These are phyloP conservation scores for Papilio dardanus DNA, from an alignment of 1,140 invertebrate genomes.

Conservation along the genomic window DNA sequence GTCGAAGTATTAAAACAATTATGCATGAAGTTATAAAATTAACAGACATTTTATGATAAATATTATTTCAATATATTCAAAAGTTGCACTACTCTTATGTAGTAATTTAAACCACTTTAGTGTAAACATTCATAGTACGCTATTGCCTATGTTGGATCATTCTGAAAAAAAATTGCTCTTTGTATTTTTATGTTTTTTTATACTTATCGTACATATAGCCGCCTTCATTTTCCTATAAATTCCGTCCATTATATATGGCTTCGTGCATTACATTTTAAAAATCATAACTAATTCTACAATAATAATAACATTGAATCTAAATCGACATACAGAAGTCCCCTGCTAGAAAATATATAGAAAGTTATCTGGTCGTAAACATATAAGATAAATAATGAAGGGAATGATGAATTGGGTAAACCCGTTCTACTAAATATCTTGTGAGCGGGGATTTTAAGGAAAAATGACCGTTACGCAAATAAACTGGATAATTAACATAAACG, in stretches of 20 bases:
- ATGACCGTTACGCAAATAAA: neutral
- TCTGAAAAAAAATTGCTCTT: neutral
- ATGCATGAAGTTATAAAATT: no score
- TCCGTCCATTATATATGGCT: conserved; percentile 35
- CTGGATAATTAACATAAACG: neutral
- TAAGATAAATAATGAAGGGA: neutral
- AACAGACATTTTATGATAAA: neutral
- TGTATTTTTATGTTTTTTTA: neutral
- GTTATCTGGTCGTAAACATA: neutral
- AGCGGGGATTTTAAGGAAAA: neutral
- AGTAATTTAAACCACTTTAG: no score
- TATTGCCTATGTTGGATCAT: neutral
- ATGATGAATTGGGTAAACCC: neutral
- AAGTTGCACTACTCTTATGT: no score
- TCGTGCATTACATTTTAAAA: conserved; percentile 1
- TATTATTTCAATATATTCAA: no score
- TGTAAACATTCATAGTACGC: neutral
- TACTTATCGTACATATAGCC: neutral
- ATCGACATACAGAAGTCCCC: neutral
- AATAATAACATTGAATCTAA: neutral
- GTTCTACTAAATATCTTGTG: neutral
- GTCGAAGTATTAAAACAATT: no score
- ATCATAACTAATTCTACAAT: neutral
- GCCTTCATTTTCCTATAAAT: conserved; percentile 34
- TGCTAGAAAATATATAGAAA: neutral